phyloP scores from a whole-genome alignment of 2,888 invertebrate species.

The Lymantria dispar region DNA sequence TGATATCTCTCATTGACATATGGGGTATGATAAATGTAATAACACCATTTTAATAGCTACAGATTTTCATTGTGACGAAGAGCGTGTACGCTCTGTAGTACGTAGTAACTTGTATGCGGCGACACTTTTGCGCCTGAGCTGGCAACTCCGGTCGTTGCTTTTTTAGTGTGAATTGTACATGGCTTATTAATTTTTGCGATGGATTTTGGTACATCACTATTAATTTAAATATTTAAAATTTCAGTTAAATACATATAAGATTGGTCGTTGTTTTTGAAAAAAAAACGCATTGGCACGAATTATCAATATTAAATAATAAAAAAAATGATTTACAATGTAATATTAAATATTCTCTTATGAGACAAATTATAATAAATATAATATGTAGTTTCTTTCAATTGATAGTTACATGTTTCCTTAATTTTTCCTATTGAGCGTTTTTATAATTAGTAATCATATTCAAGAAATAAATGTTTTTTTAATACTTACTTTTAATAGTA shows the following conservation, averaged over 20 bases:
- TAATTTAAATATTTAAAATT: conserved; percentile 10
- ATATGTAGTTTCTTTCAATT: conserved; percentile 11
- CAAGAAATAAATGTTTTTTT: conserved; percentile 39
- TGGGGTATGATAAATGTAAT: too few species aligned
- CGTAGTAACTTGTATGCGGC: too few species aligned
- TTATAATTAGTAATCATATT: conserved; percentile 33
- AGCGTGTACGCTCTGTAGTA: too few species aligned
- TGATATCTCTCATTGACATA: too few species aligned
- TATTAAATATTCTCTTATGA: conserved; percentile 25
- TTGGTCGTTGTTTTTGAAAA: conserved; percentile 42
- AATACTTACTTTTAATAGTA: conserved; percentile 41
- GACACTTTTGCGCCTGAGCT: too few species aligned
- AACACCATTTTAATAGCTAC: too few species aligned
- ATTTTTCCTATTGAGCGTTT: conserved; percentile 43
- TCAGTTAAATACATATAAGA: conserved; percentile 22
- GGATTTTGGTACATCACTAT: conserved; percentile 39
- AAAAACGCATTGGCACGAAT: conserved; percentile 56
- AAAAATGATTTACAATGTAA: conserved; percentile 24
- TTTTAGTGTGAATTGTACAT: too few species aligned
- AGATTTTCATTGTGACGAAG: too few species aligned
- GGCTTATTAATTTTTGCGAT: conserved; percentile 12
- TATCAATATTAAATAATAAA: conserved; percentile 35
- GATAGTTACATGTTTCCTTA: conserved; percentile 25
- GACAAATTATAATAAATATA: conserved; percentile 23
- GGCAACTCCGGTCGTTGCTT: too few species aligned